Conservation (phyloP, 2,888 invertebrate species). For the Rotaria magnacalcarata region DNA sequence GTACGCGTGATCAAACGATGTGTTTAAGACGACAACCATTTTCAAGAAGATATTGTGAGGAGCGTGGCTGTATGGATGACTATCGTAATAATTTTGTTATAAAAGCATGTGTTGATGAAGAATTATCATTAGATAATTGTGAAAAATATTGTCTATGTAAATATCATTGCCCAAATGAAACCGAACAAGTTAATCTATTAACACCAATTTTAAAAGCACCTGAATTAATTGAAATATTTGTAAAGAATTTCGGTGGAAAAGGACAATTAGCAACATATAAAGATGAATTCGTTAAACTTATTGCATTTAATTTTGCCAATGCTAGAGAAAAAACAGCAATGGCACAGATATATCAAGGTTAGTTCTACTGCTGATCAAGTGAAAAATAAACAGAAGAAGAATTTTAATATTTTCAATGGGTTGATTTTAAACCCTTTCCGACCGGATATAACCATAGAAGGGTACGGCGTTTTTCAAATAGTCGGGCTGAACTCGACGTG, state of each 20-base stretch:
- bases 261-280: not conserved
- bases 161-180: slow-evolving; percentile 5
- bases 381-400: too few relatives aligned
- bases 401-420: too few relatives aligned
- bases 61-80: slow-evolving; percentile 22
- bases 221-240: not conserved
- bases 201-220: not conserved
- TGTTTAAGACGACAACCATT: not conserved
- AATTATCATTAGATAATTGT: not conserved
- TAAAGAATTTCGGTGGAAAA: not conserved
- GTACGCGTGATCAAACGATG: not conserved
- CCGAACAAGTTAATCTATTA: not conserved
- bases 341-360: not conserved
- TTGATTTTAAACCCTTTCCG: too few relatives aligned
- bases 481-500: too few relatives aligned
- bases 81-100: not conserved
- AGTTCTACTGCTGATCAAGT: not conserved
- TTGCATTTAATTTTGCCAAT: slow-evolving; percentile 21
- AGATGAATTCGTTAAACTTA: not conserved
- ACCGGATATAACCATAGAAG: too few relatives aligned
- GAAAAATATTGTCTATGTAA: slow-evolving; percentile 12
- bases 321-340: slow-evolving; percentile 10
- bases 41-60: not conserved
- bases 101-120: not conserved
- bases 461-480: too few relatives aligned